These are phyloP conservation scores for Dynastes tityus DNA, from an alignment of 2,888 invertebrate genomes.

Conservation along the genomic window DNA sequence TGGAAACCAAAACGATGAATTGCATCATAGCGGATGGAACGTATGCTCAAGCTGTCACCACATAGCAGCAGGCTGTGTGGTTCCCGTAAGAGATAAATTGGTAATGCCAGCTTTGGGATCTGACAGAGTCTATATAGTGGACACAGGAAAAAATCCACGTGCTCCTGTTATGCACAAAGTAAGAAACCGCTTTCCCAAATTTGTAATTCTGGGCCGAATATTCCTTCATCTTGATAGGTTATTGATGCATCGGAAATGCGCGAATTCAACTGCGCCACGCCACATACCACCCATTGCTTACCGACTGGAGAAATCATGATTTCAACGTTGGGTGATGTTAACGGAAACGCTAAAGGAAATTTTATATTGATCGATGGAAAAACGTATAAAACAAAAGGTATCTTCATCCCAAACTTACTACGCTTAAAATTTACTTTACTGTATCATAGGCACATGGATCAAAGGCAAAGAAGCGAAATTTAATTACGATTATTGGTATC, in stretches of 20 bases:
- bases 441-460: constrained; percentile 81
- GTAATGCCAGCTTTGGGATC: constrained; percentile 88
- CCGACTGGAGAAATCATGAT: constrained; percentile 96
- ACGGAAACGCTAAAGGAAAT: constrained; percentile 90
- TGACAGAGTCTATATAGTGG: constrained; percentile 87
- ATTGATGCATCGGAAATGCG: constrained; percentile 87
- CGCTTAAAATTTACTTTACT: too few species aligned
- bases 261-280: constrained; percentile 84
- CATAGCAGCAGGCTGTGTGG: constrained; percentile 66
- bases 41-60: constrained; percentile 92
- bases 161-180: constrained; percentile 85
- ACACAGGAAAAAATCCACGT: constrained; percentile 82
- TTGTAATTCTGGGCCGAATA: too few species aligned
- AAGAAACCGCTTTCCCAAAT: constrained; percentile 39
- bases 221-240: constrained; percentile 71
- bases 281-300: constrained; percentile 95
- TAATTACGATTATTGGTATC: constrained; percentile 99
- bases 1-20: constrained; percentile 85
- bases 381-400: constrained; percentile 83
- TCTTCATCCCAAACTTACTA: neutral
- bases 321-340: constrained; percentile 91
- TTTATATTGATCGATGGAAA: constrained; percentile 91
- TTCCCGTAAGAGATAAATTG: constrained; percentile 81
- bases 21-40: constrained; percentile 98
- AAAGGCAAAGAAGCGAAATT: constrained; percentile 80